These are phyloP conservation scores for Galagoides demidoff DNA, from an alignment of 2,797 vertebrate species.

Conservation along the genomic window DNA sequence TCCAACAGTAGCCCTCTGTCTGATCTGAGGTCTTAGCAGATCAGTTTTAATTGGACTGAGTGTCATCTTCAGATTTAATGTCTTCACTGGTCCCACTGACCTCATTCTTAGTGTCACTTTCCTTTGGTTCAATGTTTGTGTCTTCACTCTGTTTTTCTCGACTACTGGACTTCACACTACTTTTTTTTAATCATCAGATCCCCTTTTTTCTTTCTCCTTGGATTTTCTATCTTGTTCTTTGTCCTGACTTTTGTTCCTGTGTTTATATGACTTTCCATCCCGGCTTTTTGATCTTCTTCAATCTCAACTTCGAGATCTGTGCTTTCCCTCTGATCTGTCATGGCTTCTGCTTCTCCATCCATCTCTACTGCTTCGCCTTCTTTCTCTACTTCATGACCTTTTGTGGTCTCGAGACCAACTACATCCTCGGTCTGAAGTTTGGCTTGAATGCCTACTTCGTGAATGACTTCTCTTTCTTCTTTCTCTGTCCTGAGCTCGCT, in stretches of 20 bases:
- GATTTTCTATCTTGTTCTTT: slow-evolving; percentile 95
- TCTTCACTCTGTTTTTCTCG: slow-evolving; percentile 93
- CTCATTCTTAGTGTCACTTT: slow-evolving; percentile 94
- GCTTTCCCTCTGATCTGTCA: slow-evolving; percentile 95
- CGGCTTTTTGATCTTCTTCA: slow-evolving; percentile 95
- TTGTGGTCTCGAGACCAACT: slow-evolving; percentile 96
- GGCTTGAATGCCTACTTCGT: slow-evolving; percentile 95
- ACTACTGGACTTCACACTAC: slow-evolving; percentile 92
- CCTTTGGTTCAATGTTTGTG: slow-evolving; percentile 94
- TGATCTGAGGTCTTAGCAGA: slow-evolving; percentile 99
- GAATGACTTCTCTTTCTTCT: slow-evolving; percentile 95
- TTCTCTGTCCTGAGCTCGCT: slow-evolving; percentile 89
- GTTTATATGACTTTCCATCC: slow-evolving; percentile 95
- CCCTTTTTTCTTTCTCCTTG: slow-evolving; percentile 98
- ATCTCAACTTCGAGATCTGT: slow-evolving; percentile 96
- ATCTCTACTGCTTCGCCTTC: slow-evolving; percentile 95
- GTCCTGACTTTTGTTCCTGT: slow-evolving; percentile 96
- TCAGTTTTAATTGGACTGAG: slow-evolving; percentile 99
- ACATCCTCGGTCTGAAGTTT: slow-evolving; percentile 94
- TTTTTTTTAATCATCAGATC: slow-evolving; percentile 96
- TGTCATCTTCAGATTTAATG: slow-evolving; percentile 99
- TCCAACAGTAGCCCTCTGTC: slow-evolving; percentile 93
- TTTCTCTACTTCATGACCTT: slow-evolving; percentile 96
- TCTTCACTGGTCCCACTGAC: slow-evolving; percentile 98
- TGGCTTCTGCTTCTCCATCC: slow-evolving; percentile 93